Base-by-base conservation (phyloP, 1,140 invertebrate genomes). In the Brachystomella parvula region DNA sequence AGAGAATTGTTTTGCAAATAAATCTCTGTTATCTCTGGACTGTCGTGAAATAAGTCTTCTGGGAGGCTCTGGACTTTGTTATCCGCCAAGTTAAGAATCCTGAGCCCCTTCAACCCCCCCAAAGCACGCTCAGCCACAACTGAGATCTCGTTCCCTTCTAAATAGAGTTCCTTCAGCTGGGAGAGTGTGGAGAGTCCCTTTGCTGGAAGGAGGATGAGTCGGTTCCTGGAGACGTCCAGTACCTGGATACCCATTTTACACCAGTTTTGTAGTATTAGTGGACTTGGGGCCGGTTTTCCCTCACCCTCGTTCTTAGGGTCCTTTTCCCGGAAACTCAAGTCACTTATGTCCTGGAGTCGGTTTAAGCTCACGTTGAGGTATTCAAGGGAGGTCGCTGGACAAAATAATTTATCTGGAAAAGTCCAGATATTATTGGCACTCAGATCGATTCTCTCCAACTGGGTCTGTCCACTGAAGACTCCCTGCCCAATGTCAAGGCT, bases 1-100 rank as follows among this genome's bases (percentile, higher is more conserved):
- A 92, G 90, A 56, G 87, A 91, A 81, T 94, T 94, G 77, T 93
- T 92, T 76, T 89, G 87, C 72, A 93, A 77, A 75, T 90, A 87
- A 68, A 94, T 85, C 80, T 92, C 89, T 79, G 88, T 89, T 63
- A 94, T 84, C 63, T 86, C 84, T 15, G 83, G 81, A 68, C 85
- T 84, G 76, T 92, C 89, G 73, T 84, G 83, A 69, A 94, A 92
- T 63, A 94, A 79, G 71, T 87, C 86, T 30, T 87, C 84, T 21
- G 91, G 90, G 63, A 95, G 78, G 26, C 89, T 87, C 2, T 90
- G 87, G 47, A 95, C 86, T 82, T 88, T 87, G 77, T 94, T 94
- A 71, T 87, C 86, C 6, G 89, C 90, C 47, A 94, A 78, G 79
- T 93, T 88, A 60, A 94, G 83, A 70, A 89, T 84, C 77, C 89